Evolutionary conservation across 2,797 vertebrate genomes (phyloP).

Genomic region (Gambelia wislizenii): DNA sequence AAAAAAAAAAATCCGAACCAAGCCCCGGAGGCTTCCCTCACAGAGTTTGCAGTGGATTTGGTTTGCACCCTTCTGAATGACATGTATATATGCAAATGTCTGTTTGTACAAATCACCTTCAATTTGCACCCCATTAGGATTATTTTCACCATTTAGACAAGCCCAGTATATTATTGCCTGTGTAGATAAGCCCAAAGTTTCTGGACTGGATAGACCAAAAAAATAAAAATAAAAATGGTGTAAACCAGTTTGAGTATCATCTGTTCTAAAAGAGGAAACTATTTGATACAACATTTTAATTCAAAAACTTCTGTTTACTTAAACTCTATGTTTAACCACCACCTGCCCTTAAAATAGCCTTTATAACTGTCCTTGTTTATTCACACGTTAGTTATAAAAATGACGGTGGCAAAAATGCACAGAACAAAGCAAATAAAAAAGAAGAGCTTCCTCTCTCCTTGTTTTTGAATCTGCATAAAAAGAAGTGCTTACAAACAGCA

Average conservation of each 20-base stretch:
- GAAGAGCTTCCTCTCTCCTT: slow-evolving; percentile 61
- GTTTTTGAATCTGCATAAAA: slow-evolving; percentile 62
- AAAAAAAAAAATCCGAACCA: too few species aligned
- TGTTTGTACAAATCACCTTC: too few species aligned
- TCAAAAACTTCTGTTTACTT: background rate
- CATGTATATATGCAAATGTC: too few species aligned
- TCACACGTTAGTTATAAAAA: background rate
- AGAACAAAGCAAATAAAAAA: slow-evolving; percentile 57
- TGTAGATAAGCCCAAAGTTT: too few species aligned
- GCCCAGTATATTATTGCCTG: too few species aligned
- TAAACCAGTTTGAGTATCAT: background rate
- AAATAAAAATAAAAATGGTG: background rate
- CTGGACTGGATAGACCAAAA: background rate
- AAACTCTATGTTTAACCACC: background rate
- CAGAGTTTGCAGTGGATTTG: too few species aligned
- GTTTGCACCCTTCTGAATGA: too few species aligned
- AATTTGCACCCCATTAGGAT: too few species aligned
- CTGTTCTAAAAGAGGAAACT: background rate
- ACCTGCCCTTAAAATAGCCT: background rate
- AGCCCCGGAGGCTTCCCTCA: too few species aligned
- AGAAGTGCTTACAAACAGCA: slow-evolving; percentile 53
- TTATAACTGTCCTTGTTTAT: slow-evolving; percentile 1
- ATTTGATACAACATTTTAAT: background rate
- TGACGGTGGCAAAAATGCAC: slow-evolving; percentile 50
- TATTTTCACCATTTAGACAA: too few species aligned